A percentile compares a stretch with the other conserved stretches of the same genome.
Evolutionary conservation across 2,113 vertebrate species (phyloP).

Genomic region (Struthio camelus): DNA sequence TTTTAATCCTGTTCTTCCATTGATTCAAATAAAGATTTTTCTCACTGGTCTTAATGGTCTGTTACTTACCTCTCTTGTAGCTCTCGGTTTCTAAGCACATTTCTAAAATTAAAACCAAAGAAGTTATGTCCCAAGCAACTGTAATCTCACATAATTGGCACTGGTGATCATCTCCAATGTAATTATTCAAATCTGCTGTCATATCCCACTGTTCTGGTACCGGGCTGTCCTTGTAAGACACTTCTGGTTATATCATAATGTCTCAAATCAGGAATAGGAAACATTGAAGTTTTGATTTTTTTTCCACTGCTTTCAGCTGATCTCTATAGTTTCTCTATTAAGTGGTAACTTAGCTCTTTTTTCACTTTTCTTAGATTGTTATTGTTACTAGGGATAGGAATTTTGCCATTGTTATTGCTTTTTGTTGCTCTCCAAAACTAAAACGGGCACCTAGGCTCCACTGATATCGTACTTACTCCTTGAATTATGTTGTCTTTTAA

Average conservation of each 20-base stretch:
- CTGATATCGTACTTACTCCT: neutral
- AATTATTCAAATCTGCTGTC: neutral
- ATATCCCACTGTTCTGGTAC: neutral
- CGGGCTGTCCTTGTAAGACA: neutral
- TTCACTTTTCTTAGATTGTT: neutral
- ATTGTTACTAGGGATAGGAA: neutral
- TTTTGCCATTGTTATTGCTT: neutral
- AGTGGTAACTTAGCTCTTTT: rapidly evolving
- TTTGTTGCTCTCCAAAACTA: neutral
- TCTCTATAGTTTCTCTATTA: neutral
- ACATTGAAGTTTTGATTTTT: neutral
- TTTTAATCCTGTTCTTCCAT: neutral
- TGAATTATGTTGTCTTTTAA: neutral
- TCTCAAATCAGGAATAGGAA: neutral
- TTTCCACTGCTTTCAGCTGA: neutral
- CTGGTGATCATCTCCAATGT: neutral
- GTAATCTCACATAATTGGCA: neutral
- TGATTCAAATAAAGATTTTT: neutral
- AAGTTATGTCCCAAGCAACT: neutral
- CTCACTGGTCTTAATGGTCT: neutral
- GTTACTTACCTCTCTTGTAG: neutral
- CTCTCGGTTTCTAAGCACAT: neutral
- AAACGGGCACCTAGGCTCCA: neutral
- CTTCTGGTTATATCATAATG: neutral
- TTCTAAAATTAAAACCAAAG: neutral